Percentiles rank a stretch among this genome's conserved stretches.
phyloP scores from a whole-genome alignment of 2,888 invertebrate species.

The Nebria salina region DNA sequence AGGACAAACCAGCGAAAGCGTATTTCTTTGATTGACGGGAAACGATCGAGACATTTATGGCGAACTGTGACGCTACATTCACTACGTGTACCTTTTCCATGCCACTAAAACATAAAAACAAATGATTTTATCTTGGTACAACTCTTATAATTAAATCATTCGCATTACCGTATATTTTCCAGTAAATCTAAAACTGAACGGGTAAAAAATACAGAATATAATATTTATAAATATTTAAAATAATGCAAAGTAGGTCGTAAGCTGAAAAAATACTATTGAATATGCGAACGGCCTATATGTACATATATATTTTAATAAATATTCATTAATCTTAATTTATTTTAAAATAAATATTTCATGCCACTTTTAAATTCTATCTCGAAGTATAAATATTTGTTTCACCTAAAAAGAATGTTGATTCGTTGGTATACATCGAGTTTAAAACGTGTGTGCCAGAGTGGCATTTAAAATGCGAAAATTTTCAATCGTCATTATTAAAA shows the following conservation, averaged over 20 bases:
- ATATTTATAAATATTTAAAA: no score
- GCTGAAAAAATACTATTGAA: no score
- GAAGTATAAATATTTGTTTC: not conserved
- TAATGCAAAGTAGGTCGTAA: no score
- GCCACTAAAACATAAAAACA: not conserved
- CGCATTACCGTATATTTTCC: no score
- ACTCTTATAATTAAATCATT: not conserved
- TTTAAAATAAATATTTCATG: no score
- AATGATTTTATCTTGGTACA: not conserved
- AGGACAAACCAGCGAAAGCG: not conserved
- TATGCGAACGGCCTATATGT: no score
- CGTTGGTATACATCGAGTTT: not conserved
- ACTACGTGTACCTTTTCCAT: not conserved
- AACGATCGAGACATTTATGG: not conserved
- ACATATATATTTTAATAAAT: no score
- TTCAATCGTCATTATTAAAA: conserved; percentile 13
- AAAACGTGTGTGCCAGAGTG: not conserved
- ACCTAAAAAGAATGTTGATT: not conserved
- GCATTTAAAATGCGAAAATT: not conserved
- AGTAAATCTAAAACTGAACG: no score
- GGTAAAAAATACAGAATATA: no score
- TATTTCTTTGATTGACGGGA: conserved; percentile 1
- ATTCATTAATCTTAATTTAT: no score
- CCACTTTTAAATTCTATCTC: no score
- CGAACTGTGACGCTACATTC: not conserved